These are phyloP conservation scores for Argopecten irradians DNA, from an alignment of 1,140 invertebrate genomes.

Conservation along the genomic window DNA sequence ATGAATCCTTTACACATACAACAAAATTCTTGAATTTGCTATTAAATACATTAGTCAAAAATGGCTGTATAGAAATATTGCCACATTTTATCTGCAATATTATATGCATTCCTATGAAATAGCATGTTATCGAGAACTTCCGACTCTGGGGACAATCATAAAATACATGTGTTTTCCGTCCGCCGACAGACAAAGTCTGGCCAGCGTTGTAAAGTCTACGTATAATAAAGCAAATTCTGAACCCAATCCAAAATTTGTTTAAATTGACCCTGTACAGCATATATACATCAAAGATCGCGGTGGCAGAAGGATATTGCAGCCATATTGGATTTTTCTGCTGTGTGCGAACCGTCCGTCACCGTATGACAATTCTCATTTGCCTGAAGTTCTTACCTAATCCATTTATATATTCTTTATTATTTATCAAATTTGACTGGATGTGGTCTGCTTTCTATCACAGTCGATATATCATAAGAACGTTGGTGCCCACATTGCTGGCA, in stretches of 20 bases:
- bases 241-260: conserved; percentile 16
- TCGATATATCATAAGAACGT: neutral
- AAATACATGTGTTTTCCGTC: neutral
- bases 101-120: neutral
- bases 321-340: neutral
- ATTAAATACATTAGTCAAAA: neutral
- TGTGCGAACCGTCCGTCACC: neutral
- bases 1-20: too few relatives aligned
- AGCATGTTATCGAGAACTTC: neutral
- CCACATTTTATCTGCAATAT: neutral
- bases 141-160: conserved; percentile 11
- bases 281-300: neutral
- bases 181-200: neutral
- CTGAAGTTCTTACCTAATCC: neutral
- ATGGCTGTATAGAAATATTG: neutral
- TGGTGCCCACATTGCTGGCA: neutral
- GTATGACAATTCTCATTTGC: neutral
- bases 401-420: conserved; percentile 13
- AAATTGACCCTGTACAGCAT: neutral
- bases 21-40: too few relatives aligned
- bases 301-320: neutral
- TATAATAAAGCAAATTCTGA: neutral
- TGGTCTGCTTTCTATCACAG: neutral
- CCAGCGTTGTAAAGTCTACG: neutral
- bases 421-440: neutral